These are phyloP conservation scores for Aurelia sp. DNA, from an alignment of 30 jellyfish, hydroid and myxozoan genomes.

Conservation along the genomic window DNA sequence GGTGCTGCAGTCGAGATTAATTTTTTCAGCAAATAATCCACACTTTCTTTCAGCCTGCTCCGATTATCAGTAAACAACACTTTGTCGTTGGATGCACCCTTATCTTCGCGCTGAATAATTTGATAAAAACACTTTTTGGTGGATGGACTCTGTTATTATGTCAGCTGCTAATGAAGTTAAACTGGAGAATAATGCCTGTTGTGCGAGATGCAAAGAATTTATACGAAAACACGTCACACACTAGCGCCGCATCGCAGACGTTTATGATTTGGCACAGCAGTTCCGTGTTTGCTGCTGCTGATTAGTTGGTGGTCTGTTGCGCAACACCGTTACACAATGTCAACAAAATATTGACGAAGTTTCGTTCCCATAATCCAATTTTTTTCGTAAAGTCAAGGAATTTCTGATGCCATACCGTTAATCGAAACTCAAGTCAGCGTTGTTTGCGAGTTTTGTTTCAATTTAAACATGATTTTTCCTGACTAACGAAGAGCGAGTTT, in stretches of 20 bases:
- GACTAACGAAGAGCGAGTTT: background rate
- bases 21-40: too few species aligned
- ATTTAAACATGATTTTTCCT: constrained; percentile 8
- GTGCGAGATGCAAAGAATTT: background rate
- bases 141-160: too few species aligned
- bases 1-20: too few species aligned
- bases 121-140: too few species aligned
- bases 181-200: too few species aligned
- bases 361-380: background rate
- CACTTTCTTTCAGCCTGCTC: too few species aligned
- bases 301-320: constrained; percentile 59
- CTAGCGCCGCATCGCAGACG: constrained; percentile 17
- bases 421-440: background rate
- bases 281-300: constrained; percentile 49
- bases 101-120: too few species aligned
- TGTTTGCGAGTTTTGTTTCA: constrained; percentile 8
- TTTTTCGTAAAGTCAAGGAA: too few species aligned
- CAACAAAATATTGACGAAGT: background rate
- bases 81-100: too few species aligned
- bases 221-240: constrained; percentile 4
- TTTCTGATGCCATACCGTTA: too few species aligned
- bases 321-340: constrained; percentile 5
- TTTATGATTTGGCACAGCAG: constrained; percentile 41
- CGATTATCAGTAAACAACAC: too few species aligned
- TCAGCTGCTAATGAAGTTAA: too few species aligned